These are phyloP conservation scores for Melanogrammus aeglefinus DNA, from an alignment of 2,797 vertebrate species.

Conservation along the genomic window DNA sequence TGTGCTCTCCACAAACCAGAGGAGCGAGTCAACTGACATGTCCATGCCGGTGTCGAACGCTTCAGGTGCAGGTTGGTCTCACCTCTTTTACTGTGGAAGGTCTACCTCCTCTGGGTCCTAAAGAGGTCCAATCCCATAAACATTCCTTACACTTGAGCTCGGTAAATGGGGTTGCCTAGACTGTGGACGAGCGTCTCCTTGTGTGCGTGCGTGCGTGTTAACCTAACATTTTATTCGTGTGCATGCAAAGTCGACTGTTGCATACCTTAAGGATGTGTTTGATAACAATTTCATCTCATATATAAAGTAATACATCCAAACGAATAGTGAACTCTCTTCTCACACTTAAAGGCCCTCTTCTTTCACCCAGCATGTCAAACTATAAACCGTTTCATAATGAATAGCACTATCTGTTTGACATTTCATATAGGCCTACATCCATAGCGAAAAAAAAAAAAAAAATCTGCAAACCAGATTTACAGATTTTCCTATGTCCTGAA, in stretches of 20 bases:
- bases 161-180: no score
- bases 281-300: no score
- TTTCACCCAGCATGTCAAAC: not conserved
- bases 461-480: not conserved
- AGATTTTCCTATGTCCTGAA: no score
- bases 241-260: no score
- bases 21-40: not conserved
- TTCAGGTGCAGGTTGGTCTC: not conserved
- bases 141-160: not conserved
- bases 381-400: not conserved
- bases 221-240: no score
- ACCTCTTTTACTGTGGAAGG: not conserved
- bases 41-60: not conserved
- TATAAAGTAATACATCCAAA: no score
- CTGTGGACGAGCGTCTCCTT: not conserved
- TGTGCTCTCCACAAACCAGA: not conserved
- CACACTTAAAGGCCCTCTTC: no score
- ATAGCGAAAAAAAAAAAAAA: not conserved
- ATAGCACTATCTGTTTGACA: conserved; percentile 45
- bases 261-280: no score
- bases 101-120: not conserved
- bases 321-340: no score
- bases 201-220: not conserved
- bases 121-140: not conserved
- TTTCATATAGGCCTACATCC: no score